Base-by-base conservation (phyloP, 2,113 vertebrate genomes). In the Micromys minutus region DNA sequence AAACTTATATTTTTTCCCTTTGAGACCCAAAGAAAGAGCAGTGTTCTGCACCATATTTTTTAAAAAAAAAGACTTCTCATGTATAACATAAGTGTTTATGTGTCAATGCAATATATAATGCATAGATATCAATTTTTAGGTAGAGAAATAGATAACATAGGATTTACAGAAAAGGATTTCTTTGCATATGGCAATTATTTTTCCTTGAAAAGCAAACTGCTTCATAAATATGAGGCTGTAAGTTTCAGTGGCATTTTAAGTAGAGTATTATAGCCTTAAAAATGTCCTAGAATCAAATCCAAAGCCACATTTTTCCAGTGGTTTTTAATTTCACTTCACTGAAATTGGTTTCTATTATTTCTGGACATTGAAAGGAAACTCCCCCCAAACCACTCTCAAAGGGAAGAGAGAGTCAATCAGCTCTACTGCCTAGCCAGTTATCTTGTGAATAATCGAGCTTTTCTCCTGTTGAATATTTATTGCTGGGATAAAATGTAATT, bases 391-490 rank as follows among this genome's bases (percentile, higher is more conserved):
- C 55, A 17, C 87, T 83, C 39, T 65, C 22, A 2, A 26, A 77
- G 65, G 36, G 47, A 24, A 52, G 47, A 57, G 34, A 59, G 57
- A 74, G n/a, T 17, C 76, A 52, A 39, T 55, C 12, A 3, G 57
- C 1, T 42, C 80, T 59, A n/a, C n/a, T 22, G 69, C 45, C 55
- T 76, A 42, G 22, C 55, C 81, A 29, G 57, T 61, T 95, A 65
- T 77, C 71, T 86, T 34, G n/a, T 89, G 85, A 76, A 4, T 94
- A 63, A 87, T 63, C 69, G 87, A 84, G 67, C 29, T 93, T 29
- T 94, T n/a, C 24, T 94, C 52, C 89, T 91, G 55, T n/a, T 83
- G 90, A 95, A 89, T 94, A 96, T 86, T 91, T 96, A 88, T 96
- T 89, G 47, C 39, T 87, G 75, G 72, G 76, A 77, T 83, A 89